Evolutionary conservation across 2,113 vertebrate genomes (phyloP), one percentile per base, ranked within the genome.

Genomic region (Sebastes fasciatus): DNA sequence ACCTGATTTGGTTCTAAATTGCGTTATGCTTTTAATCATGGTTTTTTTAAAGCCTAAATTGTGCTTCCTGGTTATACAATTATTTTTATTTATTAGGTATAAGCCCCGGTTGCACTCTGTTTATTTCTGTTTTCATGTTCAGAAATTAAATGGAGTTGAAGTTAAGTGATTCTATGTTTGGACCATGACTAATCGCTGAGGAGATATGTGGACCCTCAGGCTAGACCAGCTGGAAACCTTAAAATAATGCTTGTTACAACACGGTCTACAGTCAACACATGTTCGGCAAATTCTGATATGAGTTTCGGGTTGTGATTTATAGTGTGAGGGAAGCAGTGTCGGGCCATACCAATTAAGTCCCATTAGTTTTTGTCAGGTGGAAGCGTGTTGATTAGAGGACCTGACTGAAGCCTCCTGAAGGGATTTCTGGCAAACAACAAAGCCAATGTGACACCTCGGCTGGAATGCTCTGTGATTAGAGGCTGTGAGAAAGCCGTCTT

Each of bases 401-500:
- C 85, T 58, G 55, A 83, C 72, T 43, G 57, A 34, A 66, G 70
- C 80, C 68, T 92, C 88, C 89, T 88, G 84, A 79, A 83, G 86
- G 86, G 82, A 87, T 91, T 86, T 91, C 61, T 79, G 77, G 69
- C 84, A 85, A 81, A 88, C 82, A 88, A 84, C 75, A 85, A 75
- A 87, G 70, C 79, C 83, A 49, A 75, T 86, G 82, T 78, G 85
- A 80, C 80, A 85, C 80, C 76, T 87, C 76, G 43, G 72, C 78
- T 89, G 72, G 90, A 94, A 88, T 80, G 42, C 69, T 67, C 46
- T 52, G 26, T 88, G 92, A 94, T 94, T 91, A 91, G 78, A 82
- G 84, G 62, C 80, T 77, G 80, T 40, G 40, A 78, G 66, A 86
- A 81, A 85, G 72, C 61, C 1, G 40, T 77, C 73, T 90, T 88